phyloP scores from a whole-genome alignment of 2,113 vertebrate genomes.

The cattle (Bos taurus) region DNA sequence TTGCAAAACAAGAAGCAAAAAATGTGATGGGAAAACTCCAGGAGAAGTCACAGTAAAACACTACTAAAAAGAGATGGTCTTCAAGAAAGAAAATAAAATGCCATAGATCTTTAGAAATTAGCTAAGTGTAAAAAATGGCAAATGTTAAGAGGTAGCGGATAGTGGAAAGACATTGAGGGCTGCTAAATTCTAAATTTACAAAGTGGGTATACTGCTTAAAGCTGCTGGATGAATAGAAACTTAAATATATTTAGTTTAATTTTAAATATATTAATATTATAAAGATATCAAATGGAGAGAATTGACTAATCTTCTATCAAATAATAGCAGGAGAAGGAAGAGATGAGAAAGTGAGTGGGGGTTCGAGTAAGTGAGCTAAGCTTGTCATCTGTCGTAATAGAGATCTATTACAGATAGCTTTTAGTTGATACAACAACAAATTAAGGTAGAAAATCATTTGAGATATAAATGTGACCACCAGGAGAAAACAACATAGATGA shows the following conservation, averaged over 20 bases:
- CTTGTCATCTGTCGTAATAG: background rate
- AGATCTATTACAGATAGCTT: background rate
- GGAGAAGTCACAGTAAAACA: background rate
- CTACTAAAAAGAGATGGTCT: background rate
- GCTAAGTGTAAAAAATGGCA: background rate
- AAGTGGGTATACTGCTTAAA: background rate
- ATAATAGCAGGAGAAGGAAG: background rate
- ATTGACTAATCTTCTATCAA: background rate
- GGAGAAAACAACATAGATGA: background rate
- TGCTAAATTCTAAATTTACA: background rate
- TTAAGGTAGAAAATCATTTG: background rate
- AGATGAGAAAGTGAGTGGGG: background rate
- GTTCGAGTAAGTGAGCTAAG: background rate
- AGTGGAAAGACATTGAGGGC: background rate
- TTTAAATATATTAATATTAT: background rate
- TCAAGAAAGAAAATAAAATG: background rate
- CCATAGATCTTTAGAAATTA: background rate
- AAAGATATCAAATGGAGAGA: background rate
- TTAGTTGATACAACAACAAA: background rate
- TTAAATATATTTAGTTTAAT: background rate
- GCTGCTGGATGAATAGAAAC: background rate
- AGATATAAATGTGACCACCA: background rate
- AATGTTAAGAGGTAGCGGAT: background rate
- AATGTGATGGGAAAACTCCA: background rate
- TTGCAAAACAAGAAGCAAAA: background rate